Percentiles rank a stretch among this genome's conserved stretches.
Evolutionary conservation across 2,113 vertebrate genomes (phyloP).

Genomic region (Cervus canadensis): DNA sequence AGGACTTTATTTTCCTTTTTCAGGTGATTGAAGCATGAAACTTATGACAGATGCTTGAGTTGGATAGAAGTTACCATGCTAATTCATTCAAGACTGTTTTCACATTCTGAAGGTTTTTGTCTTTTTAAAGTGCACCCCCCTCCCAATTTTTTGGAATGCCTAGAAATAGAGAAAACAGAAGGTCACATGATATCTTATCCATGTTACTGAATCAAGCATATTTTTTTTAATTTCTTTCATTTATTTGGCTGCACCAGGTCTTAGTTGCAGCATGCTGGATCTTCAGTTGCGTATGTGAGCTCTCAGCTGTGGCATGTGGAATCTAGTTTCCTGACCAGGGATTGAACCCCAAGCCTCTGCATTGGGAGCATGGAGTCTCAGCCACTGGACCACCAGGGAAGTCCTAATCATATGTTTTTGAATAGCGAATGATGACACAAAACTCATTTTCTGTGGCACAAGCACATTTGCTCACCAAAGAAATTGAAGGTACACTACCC

Average conservation of each 20-base stretch:
- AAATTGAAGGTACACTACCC: not conserved
- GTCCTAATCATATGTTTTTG: not conserved
- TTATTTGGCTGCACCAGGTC: not conserved
- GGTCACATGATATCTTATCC: not conserved
- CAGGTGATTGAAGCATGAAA: slow-evolving; percentile 38
- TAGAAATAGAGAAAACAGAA: slow-evolving; percentile 17
- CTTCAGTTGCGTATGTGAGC: not conserved
- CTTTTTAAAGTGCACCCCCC: not conserved
- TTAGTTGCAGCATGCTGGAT: not conserved
- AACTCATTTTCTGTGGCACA: not conserved
- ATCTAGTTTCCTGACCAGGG: not conserved
- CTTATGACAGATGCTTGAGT: slow-evolving; percentile 36
- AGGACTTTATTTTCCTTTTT: slow-evolving; percentile 26
- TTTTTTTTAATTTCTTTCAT: not conserved
- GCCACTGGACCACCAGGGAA: not conserved
- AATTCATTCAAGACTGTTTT: slow-evolving; percentile 44
- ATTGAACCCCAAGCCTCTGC: not conserved
- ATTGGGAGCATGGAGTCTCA: not conserved
- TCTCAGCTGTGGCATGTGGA: not conserved
- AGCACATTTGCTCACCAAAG: not conserved
- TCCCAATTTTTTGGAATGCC: not conserved
- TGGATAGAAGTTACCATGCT: not conserved
- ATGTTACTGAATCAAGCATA: not conserved
- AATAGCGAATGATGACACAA: not conserved
- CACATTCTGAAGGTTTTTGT: not conserved